Percentiles rank a stretch among this genome's conserved stretches.
Evolutionary conservation across 2,113 vertebrate genomes (phyloP).

Genomic region (Canis aureus): DNA sequence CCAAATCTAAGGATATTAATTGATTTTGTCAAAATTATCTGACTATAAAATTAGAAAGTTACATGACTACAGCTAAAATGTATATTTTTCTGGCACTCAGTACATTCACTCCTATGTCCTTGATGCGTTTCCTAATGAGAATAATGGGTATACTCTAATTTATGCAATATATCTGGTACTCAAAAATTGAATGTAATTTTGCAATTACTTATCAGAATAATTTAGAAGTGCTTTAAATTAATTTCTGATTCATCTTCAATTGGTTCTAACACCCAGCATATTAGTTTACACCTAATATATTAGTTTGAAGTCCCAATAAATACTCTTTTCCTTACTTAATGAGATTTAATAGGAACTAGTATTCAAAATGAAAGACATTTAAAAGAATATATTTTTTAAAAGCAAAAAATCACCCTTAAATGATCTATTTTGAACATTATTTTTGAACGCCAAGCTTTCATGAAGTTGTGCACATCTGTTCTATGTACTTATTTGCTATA

Average conservation of each 20-base stretch:
- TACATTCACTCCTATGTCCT: neutral
- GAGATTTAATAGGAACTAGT: neutral
- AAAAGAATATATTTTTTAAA: neutral
- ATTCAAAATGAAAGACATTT: constrained; percentile 52
- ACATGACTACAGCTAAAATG: neutral
- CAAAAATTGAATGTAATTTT: constrained; percentile 2
- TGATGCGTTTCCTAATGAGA: neutral
- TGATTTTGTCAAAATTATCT: neutral
- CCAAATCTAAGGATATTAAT: neutral
- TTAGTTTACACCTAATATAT: neutral
- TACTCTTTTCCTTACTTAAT: constrained; percentile 22
- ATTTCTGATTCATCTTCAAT: constrained; percentile 19
- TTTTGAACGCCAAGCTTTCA: neutral
- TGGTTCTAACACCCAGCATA: neutral
- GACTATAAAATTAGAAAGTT: neutral
- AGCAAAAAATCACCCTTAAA: neutral
- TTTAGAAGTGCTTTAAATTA: neutral
- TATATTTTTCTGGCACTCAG: neutral
- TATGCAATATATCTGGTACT: neutral
- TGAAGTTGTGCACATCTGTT: neutral
- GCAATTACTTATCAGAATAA: neutral
- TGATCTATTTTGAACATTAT: neutral
- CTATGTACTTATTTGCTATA: neutral
- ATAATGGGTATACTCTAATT: neutral
- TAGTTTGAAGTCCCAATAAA: neutral